phyloP scores from a whole-genome alignment of 2,797 vertebrate species.

The Paramormyrops hopkinsi region DNA sequence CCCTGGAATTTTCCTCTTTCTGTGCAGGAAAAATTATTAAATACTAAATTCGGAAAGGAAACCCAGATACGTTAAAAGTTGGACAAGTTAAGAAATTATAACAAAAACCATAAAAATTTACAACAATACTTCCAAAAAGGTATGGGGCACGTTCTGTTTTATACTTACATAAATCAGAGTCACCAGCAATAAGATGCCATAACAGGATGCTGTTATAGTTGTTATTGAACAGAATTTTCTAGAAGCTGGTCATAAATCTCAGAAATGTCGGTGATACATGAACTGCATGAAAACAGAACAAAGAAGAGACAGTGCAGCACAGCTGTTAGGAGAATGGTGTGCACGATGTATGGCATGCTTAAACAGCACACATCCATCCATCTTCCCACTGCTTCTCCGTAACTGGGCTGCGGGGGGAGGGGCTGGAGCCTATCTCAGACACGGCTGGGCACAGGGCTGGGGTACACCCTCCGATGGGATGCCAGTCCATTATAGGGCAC shows the following conservation, averaged over 20 bases:
- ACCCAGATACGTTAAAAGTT: not conserved
- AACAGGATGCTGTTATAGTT: slow-evolving; percentile 11
- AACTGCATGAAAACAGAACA: slow-evolving; percentile 4
- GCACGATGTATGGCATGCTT: not conserved
- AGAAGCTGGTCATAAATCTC: not conserved
- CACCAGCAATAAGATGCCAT: not conserved
- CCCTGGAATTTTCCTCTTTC: not conserved
- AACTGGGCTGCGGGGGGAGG: not conserved
- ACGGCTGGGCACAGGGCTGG: too few species aligned
- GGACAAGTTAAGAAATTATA: not conserved
- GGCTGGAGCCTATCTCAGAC: too few species aligned
- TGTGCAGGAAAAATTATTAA: not conserved
- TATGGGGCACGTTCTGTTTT: not conserved
- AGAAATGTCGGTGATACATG: not conserved
- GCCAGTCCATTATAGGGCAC: not conserved
- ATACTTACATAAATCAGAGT: slow-evolving; percentile 11
- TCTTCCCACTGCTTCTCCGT: not conserved
- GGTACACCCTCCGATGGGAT: not conserved
- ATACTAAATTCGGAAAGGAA: not conserved
- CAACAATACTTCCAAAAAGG: slow-evolving; percentile 3
- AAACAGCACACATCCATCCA: not conserved
- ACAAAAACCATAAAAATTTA: not conserved
- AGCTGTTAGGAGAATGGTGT: not conserved
- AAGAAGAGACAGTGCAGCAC: not conserved
- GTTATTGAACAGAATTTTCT: slow-evolving; percentile 7